phyloP scores from a whole-genome alignment of 2,113 vertebrate genomes.

The Myotis yumanensis region DNA sequence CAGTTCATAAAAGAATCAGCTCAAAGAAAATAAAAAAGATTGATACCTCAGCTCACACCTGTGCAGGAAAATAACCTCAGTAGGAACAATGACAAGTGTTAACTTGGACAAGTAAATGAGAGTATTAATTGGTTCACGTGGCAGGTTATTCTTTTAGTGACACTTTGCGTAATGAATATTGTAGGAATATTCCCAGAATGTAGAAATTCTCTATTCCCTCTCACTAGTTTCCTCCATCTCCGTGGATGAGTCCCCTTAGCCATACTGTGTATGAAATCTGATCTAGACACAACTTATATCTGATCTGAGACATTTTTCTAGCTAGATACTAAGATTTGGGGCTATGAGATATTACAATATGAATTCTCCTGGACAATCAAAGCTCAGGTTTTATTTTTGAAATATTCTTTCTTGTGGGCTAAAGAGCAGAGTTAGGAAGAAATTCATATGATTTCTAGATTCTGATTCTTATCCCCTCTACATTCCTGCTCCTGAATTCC shows the following conservation, averaged over 20 bases:
- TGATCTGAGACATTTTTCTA: not conserved
- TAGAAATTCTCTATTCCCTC: not conserved
- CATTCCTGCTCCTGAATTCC: not conserved
- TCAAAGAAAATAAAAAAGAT: not conserved
- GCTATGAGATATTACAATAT: not conserved
- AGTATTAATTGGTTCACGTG: too few species aligned
- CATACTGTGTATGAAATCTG: not conserved
- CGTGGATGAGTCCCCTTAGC: not conserved
- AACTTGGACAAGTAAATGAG: too few species aligned
- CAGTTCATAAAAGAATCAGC: not conserved
- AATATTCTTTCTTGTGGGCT: not conserved
- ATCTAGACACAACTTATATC: not conserved
- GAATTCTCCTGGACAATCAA: not conserved
- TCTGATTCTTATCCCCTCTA: not conserved
- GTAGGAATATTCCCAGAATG: not conserved
- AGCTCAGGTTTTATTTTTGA: not conserved
- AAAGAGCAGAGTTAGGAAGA: not conserved
- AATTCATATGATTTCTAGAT: not conserved
- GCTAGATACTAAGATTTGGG: not conserved
- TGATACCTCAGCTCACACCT: rapidly evolving
- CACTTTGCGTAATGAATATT: too few species aligned
- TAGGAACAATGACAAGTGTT: not conserved
- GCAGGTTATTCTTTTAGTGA: not conserved
- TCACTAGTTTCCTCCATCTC: not conserved
- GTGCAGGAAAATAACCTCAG: not conserved